Percentiles rank a stretch among this genome's conserved stretches.
phyloP scores from a whole-genome alignment of 2,888 invertebrate species.

The Eulithis testata region DNA sequence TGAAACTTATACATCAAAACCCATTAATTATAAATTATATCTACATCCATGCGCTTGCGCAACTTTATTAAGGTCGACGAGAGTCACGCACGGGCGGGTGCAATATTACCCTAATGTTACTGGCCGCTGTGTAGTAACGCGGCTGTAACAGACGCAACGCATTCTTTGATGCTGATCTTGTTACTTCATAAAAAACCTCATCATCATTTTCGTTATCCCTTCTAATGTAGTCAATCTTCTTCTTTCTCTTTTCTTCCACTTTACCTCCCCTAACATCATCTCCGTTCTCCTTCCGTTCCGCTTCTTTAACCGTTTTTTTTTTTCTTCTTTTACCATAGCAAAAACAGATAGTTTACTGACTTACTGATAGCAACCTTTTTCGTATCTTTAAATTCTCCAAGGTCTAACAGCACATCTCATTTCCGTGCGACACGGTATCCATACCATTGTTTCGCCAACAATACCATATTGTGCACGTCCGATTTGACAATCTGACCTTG shows the following conservation, averaged over 20 bases:
- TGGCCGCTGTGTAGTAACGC: slow-evolving; percentile 55
- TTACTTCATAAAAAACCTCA: slow-evolving; percentile 30
- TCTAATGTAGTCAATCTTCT: too few species aligned
- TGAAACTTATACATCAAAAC: slow-evolving; percentile 12
- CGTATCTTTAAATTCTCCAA: slow-evolving; percentile 14
- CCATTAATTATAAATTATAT: slow-evolving; percentile 35
- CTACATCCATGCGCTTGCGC: slow-evolving; percentile 45
- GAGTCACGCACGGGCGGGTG: slow-evolving; percentile 60
- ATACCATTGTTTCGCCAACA: slow-evolving; percentile 61
- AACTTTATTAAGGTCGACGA: slow-evolving; percentile 63
- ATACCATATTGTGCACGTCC: slow-evolving; percentile 59
- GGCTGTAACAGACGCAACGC: slow-evolving; percentile 42
- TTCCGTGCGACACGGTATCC: slow-evolving; percentile 48
- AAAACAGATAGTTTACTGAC: too few species aligned
- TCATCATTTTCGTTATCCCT: too few species aligned
- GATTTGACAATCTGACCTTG: slow-evolving; percentile 48
- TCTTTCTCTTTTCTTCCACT: too few species aligned
- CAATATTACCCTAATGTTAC: slow-evolving; percentile 55
- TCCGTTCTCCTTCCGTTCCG: too few species aligned
- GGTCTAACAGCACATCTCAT: slow-evolving; percentile 35
- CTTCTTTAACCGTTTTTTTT: too few species aligned
- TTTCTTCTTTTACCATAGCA: too few species aligned
- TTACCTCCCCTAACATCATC: too few species aligned
- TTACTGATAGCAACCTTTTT: neutral
- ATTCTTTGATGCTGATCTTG: slow-evolving; percentile 38